phyloP scores from a whole-genome alignment of 1,140 invertebrate genomes.

The Oncopodura yosiiana region DNA sequence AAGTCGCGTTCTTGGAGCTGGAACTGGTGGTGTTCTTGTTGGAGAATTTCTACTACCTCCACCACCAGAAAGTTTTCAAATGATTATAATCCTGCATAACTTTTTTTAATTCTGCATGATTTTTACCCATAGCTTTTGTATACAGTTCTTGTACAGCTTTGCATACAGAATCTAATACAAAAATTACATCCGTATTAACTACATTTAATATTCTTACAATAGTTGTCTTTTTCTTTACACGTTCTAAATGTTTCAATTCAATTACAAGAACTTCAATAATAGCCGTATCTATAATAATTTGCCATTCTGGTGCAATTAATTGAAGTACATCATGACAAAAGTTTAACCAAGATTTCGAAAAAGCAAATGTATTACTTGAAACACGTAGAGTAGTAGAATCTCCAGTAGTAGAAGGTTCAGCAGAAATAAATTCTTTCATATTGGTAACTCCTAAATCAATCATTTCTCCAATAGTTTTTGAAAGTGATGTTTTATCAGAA shows the following conservation, averaged over 20 bases:
- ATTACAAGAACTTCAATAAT: slow-evolving; percentile 54
- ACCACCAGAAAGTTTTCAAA: background rate
- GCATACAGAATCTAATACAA: slow-evolving; percentile 25
- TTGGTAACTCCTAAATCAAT: slow-evolving; percentile 45
- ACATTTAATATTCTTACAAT: slow-evolving; percentile 14
- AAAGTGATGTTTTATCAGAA: slow-evolving; percentile 46
- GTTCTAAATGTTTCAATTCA: slow-evolving; percentile 54
- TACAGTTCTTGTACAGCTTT: slow-evolving; percentile 22
- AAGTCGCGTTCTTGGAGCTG: slow-evolving; percentile 15
- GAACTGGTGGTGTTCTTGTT: slow-evolving; percentile 19
- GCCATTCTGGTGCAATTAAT: slow-evolving; percentile 53
- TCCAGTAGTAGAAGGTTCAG: slow-evolving; percentile 36
- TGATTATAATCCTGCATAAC: slow-evolving; percentile 19
- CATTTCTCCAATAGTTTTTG: slow-evolving; percentile 50
- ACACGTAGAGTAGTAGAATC: slow-evolving; percentile 54
- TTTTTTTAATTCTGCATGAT: slow-evolving; percentile 11
- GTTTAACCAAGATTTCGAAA: slow-evolving; percentile 55
- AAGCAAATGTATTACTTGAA: slow-evolving; percentile 59
- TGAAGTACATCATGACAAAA: slow-evolving; percentile 59
- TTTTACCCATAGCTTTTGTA: slow-evolving; percentile 19
- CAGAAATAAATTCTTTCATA: slow-evolving; percentile 43
- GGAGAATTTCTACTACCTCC: background rate
- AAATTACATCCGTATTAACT: slow-evolving; percentile 29
- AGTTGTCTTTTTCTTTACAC: slow-evolving; percentile 23
- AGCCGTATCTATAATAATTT: slow-evolving; percentile 52